A percentile compares a stretch with the other conserved stretches of the same genome.
These are phyloP conservation scores for Phrixothrix hirtus DNA, from an alignment of 2,888 invertebrate species.

Conservation along the genomic window DNA sequence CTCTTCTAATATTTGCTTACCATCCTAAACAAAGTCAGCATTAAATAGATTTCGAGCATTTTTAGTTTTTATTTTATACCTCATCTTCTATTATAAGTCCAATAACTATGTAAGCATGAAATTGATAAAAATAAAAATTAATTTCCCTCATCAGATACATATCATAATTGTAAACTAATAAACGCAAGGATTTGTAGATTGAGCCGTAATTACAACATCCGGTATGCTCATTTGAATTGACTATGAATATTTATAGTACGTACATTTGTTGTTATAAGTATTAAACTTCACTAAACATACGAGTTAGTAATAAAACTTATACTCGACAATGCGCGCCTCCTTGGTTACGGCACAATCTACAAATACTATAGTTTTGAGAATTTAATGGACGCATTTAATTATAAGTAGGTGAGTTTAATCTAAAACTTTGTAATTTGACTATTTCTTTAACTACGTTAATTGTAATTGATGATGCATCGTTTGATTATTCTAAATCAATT, in stretches of 20 bases:
- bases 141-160: background rate
- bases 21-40: constrained; percentile 27
- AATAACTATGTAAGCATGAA: constrained; percentile 34
- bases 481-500: too few species aligned
- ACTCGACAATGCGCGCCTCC: too few species aligned
- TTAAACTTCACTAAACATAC: too few species aligned
- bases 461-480: too few species aligned
- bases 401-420: too few species aligned
- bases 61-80: constrained; percentile 39
- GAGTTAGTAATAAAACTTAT: too few species aligned
- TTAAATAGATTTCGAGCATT: background rate
- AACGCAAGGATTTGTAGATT: background rate
- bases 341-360: too few species aligned
- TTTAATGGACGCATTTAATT: too few species aligned
- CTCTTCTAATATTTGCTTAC: constrained; percentile 27
- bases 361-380: too few species aligned
- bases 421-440: too few species aligned
- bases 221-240: background rate
- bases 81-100: constrained; percentile 51
- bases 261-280: too few species aligned
- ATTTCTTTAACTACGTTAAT: too few species aligned
- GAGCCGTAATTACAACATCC: background rate
- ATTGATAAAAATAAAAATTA: constrained; percentile 3
- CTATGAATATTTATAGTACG: background rate
- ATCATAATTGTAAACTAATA: background rate